Conservation (phyloP, 1,140 invertebrate genomes). For the Batillaria attramentaria region DNA sequence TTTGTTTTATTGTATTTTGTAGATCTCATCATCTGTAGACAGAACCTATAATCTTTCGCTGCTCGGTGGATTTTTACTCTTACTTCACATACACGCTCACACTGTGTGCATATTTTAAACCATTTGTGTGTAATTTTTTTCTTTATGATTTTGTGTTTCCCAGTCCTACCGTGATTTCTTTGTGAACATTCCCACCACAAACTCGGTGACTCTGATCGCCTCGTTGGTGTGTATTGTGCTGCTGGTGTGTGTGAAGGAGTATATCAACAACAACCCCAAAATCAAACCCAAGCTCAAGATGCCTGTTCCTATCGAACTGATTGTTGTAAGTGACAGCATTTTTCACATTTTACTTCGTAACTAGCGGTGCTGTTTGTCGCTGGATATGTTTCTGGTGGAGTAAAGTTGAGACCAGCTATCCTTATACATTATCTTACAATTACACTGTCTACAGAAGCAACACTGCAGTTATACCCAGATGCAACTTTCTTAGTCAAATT, state of each 20-base stretch:
- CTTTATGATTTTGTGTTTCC: conserved; percentile 27
- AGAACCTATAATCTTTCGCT: neutral
- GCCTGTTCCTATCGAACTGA: conserved; percentile 89
- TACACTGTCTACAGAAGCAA: too few relatives aligned
- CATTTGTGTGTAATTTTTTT: neutral
- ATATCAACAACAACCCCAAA: conserved; percentile 80
- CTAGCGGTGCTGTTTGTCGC: too few relatives aligned
- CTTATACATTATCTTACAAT: neutral
- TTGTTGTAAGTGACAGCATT: conserved; percentile 77
- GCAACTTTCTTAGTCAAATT: too few relatives aligned
- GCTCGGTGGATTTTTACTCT: too few relatives aligned
- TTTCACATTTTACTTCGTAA: too few relatives aligned
- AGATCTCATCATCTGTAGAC: neutral
- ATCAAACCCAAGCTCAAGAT: conserved; percentile 80
- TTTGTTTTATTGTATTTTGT: neutral
- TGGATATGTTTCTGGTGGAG: too few relatives aligned
- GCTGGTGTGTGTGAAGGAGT: conserved; percentile 84
- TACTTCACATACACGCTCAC: too few relatives aligned
- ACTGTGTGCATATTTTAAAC: too few relatives aligned
- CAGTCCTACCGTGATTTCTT: conserved; percentile 69
- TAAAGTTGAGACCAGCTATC: too few relatives aligned
- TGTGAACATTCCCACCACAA: conserved; percentile 66
- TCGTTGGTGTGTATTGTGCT: conserved; percentile 81
- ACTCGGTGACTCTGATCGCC: conserved; percentile 75
- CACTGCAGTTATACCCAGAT: too few relatives aligned